Conservation (phyloP, 2,888 invertebrate genomes). For the Erannis defoliaria region DNA sequence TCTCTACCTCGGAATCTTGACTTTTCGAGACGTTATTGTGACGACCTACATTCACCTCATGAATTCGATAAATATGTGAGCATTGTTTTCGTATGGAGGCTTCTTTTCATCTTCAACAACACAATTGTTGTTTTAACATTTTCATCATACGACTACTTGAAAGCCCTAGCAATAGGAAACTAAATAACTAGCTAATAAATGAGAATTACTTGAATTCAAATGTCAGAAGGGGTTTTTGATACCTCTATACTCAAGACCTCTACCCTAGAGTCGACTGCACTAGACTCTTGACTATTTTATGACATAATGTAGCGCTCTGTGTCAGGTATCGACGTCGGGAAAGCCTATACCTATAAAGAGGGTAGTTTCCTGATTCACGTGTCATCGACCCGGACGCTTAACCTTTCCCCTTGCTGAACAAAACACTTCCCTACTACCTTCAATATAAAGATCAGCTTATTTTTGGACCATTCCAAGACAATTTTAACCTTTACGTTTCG, state of each 20-base stretch:
- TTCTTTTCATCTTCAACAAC: background rate
- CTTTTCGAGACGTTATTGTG: slow-evolving; percentile 41
- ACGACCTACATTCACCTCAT: slow-evolving; percentile 46
- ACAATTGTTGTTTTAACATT: too few species aligned
- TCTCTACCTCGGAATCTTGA: slow-evolving; percentile 64
- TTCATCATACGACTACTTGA: too few species aligned
- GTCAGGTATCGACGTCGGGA: slow-evolving; percentile 58
- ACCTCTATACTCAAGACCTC: too few species aligned
- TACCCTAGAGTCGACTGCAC: too few species aligned
- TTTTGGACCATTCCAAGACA: slow-evolving; percentile 26
- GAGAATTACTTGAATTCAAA: too few species aligned
- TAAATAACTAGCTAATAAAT: too few species aligned
- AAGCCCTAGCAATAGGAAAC: too few species aligned
- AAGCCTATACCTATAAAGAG: slow-evolving; percentile 59
- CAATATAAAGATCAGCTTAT: slow-evolving; percentile 38
- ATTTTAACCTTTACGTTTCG: slow-evolving; percentile 30
- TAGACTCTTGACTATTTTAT: background rate
- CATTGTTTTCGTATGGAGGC: slow-evolving; percentile 25
- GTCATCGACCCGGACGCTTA: slow-evolving; percentile 66
- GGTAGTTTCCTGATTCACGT: slow-evolving; percentile 74
- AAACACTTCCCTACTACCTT: slow-evolving; percentile 43
- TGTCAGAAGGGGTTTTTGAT: too few species aligned
- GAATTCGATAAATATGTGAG: slow-evolving; percentile 45
- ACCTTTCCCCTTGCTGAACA: slow-evolving; percentile 50
- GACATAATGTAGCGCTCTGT: background rate